Evolutionary conservation across 2,113 vertebrate genomes (phyloP).

Genomic region (Podocnemis expansa): DNA sequence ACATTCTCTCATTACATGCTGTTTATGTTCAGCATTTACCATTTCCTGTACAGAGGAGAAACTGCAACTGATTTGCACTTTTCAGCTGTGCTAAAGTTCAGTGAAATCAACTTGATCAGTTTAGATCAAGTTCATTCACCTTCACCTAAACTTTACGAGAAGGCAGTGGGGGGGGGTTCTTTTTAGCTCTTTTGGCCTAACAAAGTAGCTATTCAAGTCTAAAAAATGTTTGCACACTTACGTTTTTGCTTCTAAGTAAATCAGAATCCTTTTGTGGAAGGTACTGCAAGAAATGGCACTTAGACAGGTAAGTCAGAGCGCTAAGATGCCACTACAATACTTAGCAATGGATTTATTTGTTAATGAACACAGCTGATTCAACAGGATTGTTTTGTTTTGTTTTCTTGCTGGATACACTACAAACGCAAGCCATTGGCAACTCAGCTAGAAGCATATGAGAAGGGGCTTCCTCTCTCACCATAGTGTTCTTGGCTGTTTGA

Average conservation of each 20-base stretch:
- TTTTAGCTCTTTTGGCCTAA: not conserved
- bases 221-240: slow-evolving; percentile 12
- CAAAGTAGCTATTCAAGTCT: slow-evolving; percentile 28
- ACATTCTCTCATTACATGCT: slow-evolving; percentile 33
- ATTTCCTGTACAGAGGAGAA: slow-evolving; percentile 8
- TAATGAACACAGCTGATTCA: slow-evolving; percentile 68
- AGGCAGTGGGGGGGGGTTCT: not conserved
- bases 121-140: slow-evolving; percentile 16
- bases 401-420: slow-evolving; percentile 70
- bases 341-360: not conserved
- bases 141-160: slow-evolving; percentile 9
- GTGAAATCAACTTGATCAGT: slow-evolving; percentile 8
- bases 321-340: not conserved
- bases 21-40: slow-evolving; percentile 30
- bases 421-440: slow-evolving; percentile 69
- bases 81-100: slow-evolving; percentile 23
- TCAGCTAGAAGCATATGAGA: slow-evolving; percentile 59
- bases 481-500: slow-evolving; percentile 71
- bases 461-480: slow-evolving; percentile 73
- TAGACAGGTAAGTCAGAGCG: not conserved
- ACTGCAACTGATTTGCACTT: not conserved
- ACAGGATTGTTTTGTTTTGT: slow-evolving; percentile 43
- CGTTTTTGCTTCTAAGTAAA: slow-evolving; percentile 18
- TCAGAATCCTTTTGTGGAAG: not conserved
- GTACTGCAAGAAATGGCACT: not conserved